A percentile compares a stretch with the other conserved stretches of the same genome.
phyloP scores from a whole-genome alignment of 2,888 invertebrate species.

The Reticulitermes lucifugus region DNA sequence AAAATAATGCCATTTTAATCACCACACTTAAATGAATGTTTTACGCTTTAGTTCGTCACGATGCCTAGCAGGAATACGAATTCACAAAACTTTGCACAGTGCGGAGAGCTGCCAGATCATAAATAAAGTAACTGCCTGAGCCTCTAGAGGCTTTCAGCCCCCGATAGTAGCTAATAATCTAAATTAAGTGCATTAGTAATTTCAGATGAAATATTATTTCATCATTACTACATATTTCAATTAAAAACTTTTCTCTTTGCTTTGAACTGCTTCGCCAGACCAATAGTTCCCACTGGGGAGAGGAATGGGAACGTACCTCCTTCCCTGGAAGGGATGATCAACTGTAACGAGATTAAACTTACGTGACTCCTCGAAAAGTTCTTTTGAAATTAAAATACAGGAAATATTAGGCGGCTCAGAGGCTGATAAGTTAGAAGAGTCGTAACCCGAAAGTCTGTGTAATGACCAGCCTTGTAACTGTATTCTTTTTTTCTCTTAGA shows the following conservation, averaged over 20 bases:
- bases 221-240: constrained; percentile 19
- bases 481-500: too few species aligned
- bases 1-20: too few species aligned
- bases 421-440: background rate
- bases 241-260: constrained; percentile 10
- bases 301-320: background rate
- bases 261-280: background rate
- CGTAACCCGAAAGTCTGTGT: too few species aligned
- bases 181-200: constrained; percentile 30
- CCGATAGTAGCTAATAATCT: background rate
- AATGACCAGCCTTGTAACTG: too few species aligned
- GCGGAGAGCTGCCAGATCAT: background rate
- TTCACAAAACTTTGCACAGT: background rate
- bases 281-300: background rate
- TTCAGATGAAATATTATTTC: constrained; percentile 13
- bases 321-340: background rate
- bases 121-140: background rate
- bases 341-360: background rate
- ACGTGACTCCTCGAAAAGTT: background rate
- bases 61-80: background rate
- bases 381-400: background rate
- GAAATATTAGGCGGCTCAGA: background rate
- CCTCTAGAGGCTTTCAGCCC: background rate
- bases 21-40: too few species aligned
- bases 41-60: too few species aligned